phyloP scores from a whole-genome alignment of 2,113 vertebrate genomes.

The Hemicordylus capensis region DNA sequence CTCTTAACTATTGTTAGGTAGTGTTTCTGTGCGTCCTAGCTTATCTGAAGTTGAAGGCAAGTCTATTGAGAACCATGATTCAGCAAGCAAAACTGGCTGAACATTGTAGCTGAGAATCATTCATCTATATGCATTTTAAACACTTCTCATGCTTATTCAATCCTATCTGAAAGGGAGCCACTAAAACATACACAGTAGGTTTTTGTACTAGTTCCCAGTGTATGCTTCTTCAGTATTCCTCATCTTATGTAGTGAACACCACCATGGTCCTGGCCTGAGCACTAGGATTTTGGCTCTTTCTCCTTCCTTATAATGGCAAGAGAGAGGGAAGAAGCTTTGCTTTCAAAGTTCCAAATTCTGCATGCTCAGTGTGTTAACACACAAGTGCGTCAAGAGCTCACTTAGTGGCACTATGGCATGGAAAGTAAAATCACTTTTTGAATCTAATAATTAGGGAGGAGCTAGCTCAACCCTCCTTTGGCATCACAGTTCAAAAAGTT shows the following conservation, averaged over 20 bases:
- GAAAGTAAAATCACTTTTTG: slow-evolving; percentile 24
- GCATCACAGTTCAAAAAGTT: slow-evolving; percentile 34
- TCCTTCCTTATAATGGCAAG: background rate
- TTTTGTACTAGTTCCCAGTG: background rate
- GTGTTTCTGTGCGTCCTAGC: no score
- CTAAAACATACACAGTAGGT: background rate
- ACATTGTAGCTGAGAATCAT: background rate
- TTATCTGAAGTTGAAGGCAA: no score
- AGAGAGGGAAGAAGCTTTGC: background rate
- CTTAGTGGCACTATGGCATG: background rate
- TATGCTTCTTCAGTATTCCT: background rate
- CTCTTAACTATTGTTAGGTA: no score
- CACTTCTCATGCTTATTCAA: background rate
- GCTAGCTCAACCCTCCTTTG: slow-evolving; percentile 53
- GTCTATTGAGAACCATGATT: background rate
- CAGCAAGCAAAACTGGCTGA: background rate
- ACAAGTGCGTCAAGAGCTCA: background rate
- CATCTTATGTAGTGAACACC: background rate
- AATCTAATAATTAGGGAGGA: background rate
- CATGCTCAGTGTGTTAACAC: background rate
- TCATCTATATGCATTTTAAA: background rate
- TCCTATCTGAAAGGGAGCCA: background rate
- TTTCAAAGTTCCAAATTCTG: background rate
- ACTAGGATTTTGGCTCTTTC: background rate
- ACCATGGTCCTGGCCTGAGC: background rate